Conservation (phyloP, 1,140 invertebrate genomes). For the Solen grandis region DNA sequence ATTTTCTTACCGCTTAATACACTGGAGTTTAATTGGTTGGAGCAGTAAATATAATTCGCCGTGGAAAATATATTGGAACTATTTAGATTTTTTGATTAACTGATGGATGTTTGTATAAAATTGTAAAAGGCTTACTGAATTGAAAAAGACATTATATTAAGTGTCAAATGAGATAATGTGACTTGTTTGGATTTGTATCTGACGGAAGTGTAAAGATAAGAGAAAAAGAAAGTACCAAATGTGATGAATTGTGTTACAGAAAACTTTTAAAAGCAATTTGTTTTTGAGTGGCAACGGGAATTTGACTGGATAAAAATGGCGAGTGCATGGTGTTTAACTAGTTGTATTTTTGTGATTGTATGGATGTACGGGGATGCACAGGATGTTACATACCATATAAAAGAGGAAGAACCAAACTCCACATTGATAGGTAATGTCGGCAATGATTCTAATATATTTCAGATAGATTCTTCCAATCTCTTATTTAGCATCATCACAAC, state of each 20-base stretch:
- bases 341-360: not conserved
- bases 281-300: not conserved
- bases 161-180: too few relatives aligned
- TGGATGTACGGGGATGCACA: constrained; percentile 15
- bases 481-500: constrained; percentile 67
- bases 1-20: too few relatives aligned
- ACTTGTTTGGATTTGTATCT: not conserved
- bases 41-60: too few relatives aligned
- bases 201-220: not conserved
- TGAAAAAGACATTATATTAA: too few relatives aligned
- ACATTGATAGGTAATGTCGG: constrained; percentile 71
- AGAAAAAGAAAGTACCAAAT: not conserved
- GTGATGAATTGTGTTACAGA: too few relatives aligned
- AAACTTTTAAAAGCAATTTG: too few relatives aligned
- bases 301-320: constrained; percentile 1
- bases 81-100: too few relatives aligned
- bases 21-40: too few relatives aligned
- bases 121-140: too few relatives aligned
- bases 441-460: constrained; percentile 65
- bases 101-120: too few relatives aligned
- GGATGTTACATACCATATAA: constrained; percentile 63
- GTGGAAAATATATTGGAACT: too few relatives aligned
- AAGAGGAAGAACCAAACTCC: constrained; percentile 65
- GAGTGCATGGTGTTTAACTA: not conserved
- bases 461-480: constrained; percentile 65